Evolutionary conservation across 2,888 invertebrate genomes (phyloP).

Genomic region (Timema podura): DNA sequence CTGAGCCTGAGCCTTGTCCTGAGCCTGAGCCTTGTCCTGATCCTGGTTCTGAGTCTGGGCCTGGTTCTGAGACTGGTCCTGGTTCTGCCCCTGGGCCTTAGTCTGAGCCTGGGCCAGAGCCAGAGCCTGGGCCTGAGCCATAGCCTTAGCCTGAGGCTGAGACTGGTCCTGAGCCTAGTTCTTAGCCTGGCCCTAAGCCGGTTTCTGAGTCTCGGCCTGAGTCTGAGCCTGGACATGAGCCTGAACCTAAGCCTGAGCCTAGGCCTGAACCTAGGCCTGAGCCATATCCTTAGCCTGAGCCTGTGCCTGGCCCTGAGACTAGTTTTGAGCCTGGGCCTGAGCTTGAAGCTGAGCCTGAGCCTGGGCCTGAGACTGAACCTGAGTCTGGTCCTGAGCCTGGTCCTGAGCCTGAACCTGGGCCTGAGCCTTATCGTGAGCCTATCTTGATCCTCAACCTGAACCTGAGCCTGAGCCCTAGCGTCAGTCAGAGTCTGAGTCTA

Average conservation of each 20-base stretch:
- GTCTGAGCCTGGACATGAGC: constrained; percentile 31
- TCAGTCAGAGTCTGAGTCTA: constrained; percentile 34
- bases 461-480: constrained; percentile 19
- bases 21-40: constrained; percentile 1
- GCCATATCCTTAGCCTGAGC: constrained; percentile 12
- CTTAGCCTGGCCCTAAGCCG: background rate
- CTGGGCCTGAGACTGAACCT: constrained; percentile 23
- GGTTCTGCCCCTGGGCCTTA: constrained; percentile 3
- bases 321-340: constrained; percentile 33
- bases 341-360: constrained; percentile 32
- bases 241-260: constrained; percentile 34
- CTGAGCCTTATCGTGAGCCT: no score
- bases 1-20: constrained; percentile 31
- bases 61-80: constrained; percentile 3
- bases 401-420: background rate
- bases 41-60: constrained; percentile 10
- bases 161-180: background rate
- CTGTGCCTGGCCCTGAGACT: constrained; percentile 33
- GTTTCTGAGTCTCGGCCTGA: constrained; percentile 24
- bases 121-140: background rate
- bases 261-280: constrained; percentile 11
- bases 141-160: background rate
- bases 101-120: constrained; percentile 3
- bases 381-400: constrained; percentile 9
- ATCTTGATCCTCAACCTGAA: no score